Percentiles rank a stretch among this genome's conserved stretches.
Conservation (phyloP, 2,113 vertebrate species). For the Nanger granti region DNA sequence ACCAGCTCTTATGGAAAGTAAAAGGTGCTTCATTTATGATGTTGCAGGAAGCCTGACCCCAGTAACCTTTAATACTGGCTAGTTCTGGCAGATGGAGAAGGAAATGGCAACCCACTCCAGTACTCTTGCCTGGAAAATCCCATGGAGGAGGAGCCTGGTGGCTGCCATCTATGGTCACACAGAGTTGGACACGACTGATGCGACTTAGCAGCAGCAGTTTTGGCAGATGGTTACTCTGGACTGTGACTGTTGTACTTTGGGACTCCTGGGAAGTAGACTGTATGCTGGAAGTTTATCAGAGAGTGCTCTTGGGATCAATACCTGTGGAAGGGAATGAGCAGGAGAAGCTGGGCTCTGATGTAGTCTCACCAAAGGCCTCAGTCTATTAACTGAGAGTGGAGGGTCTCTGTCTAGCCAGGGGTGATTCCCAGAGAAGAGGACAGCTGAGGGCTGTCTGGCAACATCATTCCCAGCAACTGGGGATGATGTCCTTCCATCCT, state of each 20-base stretch:
- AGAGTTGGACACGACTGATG: too few relatives aligned
- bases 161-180: too few relatives aligned
- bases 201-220: too few relatives aligned
- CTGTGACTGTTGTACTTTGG: neutral
- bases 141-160: too few relatives aligned
- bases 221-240: neutral
- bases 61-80: neutral
- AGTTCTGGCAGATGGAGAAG: neutral
- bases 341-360: neutral
- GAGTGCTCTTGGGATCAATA: neutral
- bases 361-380: neutral
- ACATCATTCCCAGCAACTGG: neutral
- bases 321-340: neutral
- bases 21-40: neutral
- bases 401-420: neutral
- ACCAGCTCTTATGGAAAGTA: neutral
- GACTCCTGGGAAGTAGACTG: neutral
- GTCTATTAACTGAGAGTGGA: fast-evolving
- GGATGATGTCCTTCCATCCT: neutral
- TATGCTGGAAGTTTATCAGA: neutral
- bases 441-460: neutral
- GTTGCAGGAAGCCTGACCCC: neutral
- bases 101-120: too few relatives aligned
- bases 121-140: too few relatives aligned
- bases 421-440: neutral